A percentile compares a stretch with the other conserved stretches of the same genome.
Conservation (phyloP, 2,113 vertebrate genomes). For the Athene noctua region DNA sequence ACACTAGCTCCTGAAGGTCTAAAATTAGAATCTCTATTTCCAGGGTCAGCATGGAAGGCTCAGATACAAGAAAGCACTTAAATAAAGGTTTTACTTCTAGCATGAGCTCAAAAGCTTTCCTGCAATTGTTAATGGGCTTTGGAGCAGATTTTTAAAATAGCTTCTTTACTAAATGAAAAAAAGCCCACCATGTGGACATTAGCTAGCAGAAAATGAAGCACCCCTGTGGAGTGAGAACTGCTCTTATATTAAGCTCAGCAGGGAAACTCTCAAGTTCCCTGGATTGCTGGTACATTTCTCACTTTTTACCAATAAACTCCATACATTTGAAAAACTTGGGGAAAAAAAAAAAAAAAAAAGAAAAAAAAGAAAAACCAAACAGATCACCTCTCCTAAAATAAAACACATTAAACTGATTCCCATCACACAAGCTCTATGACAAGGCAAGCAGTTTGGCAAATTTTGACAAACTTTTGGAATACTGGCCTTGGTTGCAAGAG, state of each 20-base stretch:
- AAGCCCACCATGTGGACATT: not conserved
- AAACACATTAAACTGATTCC: not conserved
- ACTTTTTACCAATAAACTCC: constrained; percentile 19
- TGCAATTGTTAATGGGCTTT: not conserved
- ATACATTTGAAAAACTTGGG: not conserved
- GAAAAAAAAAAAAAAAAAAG: not conserved
- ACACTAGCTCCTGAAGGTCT: not conserved
- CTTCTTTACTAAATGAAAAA: not conserved
- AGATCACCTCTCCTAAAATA: not conserved
- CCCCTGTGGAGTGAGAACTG: constrained; percentile 24
- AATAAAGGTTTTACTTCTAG: not conserved
- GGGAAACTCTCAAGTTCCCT: constrained; percentile 8
- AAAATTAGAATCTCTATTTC: not conserved
- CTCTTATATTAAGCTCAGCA: constrained; percentile 44
- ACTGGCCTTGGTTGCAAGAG: not conserved
- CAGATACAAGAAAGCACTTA: not conserved
- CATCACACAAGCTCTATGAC: not conserved
- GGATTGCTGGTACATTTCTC: not conserved
- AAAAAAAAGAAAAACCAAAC: no score
- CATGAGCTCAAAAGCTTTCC: not conserved
- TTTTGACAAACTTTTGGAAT: not conserved
- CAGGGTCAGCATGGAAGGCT: not conserved
- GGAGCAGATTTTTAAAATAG: constrained; percentile 3
- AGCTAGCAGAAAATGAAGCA: constrained; percentile 16
- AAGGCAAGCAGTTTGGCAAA: not conserved